phyloP scores from a whole-genome alignment of 2,888 invertebrate species.

The Pachymerium ferrugineum region DNA sequence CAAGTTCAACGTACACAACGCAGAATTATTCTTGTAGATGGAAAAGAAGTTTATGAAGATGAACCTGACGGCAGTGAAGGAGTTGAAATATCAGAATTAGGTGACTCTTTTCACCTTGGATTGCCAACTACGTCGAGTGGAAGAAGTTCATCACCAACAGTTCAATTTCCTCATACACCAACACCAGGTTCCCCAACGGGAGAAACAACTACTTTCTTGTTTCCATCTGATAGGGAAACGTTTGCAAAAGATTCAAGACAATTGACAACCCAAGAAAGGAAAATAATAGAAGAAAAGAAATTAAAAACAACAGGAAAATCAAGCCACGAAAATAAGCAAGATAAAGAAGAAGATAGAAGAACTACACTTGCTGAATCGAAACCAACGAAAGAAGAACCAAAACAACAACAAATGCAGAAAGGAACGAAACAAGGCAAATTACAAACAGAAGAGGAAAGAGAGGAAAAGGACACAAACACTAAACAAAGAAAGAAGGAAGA shows the following conservation, averaged over 20 bases:
- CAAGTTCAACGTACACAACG: slow-evolving; percentile 58
- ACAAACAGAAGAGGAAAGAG: background rate
- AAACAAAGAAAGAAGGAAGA: background rate
- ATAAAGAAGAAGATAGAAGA: too few species aligned
- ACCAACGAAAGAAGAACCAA: background rate
- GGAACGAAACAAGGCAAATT: too few species aligned
- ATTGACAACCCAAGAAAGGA: too few species aligned
- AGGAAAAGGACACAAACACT: too few species aligned
- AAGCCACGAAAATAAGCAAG: background rate
- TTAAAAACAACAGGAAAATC: background rate
- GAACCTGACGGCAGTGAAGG: background rate
- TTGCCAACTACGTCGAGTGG: background rate
- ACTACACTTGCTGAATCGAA: too few species aligned
- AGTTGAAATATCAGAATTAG: background rate
- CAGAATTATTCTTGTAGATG: slow-evolving; percentile 69
- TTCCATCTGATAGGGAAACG: too few species aligned
- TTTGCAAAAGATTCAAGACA: too few species aligned
- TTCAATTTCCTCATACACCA: background rate
- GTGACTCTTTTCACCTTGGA: background rate
- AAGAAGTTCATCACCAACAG: background rate
- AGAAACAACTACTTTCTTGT: background rate
- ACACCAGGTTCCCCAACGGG: background rate
- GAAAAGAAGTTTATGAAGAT: slow-evolving; percentile 62
- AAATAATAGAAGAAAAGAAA: background rate
- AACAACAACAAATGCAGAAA: too few species aligned